Evolutionary conservation across 2,797 vertebrate species (phyloP).

Genomic region (Acanthornis magna): DNA sequence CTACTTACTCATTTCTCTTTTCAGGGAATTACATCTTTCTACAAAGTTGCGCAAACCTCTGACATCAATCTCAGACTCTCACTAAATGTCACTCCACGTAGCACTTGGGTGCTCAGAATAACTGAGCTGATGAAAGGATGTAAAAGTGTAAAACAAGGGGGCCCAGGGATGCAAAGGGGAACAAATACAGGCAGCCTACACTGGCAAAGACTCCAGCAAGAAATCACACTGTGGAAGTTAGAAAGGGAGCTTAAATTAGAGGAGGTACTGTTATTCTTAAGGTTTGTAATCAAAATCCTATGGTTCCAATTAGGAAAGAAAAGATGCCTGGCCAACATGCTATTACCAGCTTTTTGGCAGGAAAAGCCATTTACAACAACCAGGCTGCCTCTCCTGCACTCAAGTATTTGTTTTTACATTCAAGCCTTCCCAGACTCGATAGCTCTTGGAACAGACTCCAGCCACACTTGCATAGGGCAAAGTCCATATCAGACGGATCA

Average conservation of each 20-base stretch:
- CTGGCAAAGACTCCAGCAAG: not conserved
- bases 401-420: conserved; percentile 73
- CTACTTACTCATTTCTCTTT: not conserved
- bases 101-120: not conserved
- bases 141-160: not conserved
- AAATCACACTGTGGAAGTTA: not conserved
- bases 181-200: not conserved
- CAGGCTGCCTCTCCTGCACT: conserved; percentile 61
- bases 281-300: conserved; percentile 50
- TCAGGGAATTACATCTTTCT: not conserved
- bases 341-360: conserved; percentile 69
- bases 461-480: conserved; percentile 50
- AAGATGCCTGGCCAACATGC: conserved; percentile 58
- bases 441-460: conserved; percentile 58
- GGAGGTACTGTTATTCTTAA: conserved; percentile 36
- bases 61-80: not conserved
- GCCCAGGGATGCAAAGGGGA: not conserved
- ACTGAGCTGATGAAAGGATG: not conserved
- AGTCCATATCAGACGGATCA: conserved; percentile 53
- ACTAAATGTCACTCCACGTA: not conserved
- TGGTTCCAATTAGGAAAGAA: conserved; percentile 68
- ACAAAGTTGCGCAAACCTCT: not conserved
- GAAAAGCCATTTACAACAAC: conserved; percentile 64
- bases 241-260: conserved; percentile 17
- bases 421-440: conserved; percentile 64